A percentile compares a stretch with the other conserved stretches of the same genome.
phyloP scores from a whole-genome alignment of 2,888 invertebrate species.

The Synergus umbraculus region DNA sequence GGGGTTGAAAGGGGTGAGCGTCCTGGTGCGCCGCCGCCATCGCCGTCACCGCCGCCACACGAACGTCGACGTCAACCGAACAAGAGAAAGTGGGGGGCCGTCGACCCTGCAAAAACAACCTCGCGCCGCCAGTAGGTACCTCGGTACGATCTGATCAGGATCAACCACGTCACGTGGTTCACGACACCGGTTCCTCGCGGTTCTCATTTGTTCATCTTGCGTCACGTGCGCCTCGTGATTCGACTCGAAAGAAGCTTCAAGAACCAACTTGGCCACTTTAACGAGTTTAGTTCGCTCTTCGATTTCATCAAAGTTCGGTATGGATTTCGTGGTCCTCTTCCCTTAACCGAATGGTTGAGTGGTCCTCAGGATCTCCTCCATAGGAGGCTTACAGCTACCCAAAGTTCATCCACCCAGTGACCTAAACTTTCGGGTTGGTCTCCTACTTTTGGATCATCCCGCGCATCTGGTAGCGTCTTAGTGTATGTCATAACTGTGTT shows the following conservation, averaged over 20 bases:
- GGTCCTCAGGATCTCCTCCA: constrained; percentile 14
- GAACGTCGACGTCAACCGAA: constrained; percentile 36
- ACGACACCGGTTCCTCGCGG: background rate
- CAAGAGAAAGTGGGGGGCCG: constrained; percentile 36
- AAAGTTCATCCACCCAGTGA: constrained; percentile 40
- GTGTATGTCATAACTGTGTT: constrained; percentile 26
- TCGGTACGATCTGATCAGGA: constrained; percentile 25
- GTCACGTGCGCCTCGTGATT: constrained; percentile 28
- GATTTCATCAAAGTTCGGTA: background rate
- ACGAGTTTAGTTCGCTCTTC: background rate
- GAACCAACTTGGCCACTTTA: background rate
- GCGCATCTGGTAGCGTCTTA: constrained; percentile 3
- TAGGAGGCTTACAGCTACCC: constrained; percentile 18
- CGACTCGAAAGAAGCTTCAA: background rate
- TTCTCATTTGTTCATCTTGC: background rate
- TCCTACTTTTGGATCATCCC: background rate
- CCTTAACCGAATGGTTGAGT: constrained; percentile 15
- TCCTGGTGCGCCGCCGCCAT: constrained; percentile 33
- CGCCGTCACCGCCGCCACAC: constrained; percentile 14
- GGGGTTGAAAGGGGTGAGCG: constrained; percentile 9
- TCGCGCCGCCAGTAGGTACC: constrained; percentile 31
- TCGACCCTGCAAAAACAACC: constrained; percentile 41
- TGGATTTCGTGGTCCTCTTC: background rate
- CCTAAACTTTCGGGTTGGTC: constrained; percentile 34
- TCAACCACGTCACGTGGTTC: constrained; percentile 9